phyloP scores from a whole-genome alignment of 1,140 invertebrate genomes.

The Hyphantria cunea region DNA sequence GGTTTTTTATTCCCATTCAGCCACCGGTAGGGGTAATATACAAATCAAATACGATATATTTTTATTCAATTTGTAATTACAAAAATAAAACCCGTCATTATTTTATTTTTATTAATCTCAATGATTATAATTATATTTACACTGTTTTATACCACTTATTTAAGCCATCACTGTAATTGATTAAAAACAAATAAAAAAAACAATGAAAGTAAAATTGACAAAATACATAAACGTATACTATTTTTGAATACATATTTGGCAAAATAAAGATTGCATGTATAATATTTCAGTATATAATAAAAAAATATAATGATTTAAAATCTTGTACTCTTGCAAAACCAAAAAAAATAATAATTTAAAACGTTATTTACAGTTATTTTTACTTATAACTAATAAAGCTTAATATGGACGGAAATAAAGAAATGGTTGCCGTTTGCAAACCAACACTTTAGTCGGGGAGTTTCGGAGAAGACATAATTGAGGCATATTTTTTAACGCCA shows the following conservation, averaged over 20 bases:
- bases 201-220: conserved; percentile 5
- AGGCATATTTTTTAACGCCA: not conserved
- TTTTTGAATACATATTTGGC: conserved; percentile 4
- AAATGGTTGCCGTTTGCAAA: conserved; percentile 28
- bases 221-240: conserved; percentile 10
- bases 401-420: conserved; percentile 51
- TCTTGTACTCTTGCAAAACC: conserved; percentile 21
- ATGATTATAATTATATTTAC: conserved; percentile 31
- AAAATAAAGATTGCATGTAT: too few species aligned
- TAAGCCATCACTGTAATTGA: conserved; percentile 20
- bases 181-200: conserved; percentile 10
- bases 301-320: not conserved
- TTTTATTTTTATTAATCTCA: conserved; percentile 26
- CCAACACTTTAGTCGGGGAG: conserved; percentile 14
- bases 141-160: conserved; percentile 29
- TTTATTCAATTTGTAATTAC: conserved; percentile 16
- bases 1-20: conserved; percentile 4
- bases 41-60: conserved; percentile 8
- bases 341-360: conserved; percentile 48
- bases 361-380: conserved; percentile 48
- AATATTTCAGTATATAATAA: too few species aligned
- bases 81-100: conserved; percentile 7
- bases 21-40: conserved; percentile 18
- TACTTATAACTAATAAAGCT: conserved; percentile 64
- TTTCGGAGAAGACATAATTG: not conserved